A percentile compares a stretch with the other conserved stretches of the same genome.
These are phyloP conservation scores for Rhingia campestris DNA, from an alignment of 2,888 invertebrate genomes.

Conservation along the genomic window DNA sequence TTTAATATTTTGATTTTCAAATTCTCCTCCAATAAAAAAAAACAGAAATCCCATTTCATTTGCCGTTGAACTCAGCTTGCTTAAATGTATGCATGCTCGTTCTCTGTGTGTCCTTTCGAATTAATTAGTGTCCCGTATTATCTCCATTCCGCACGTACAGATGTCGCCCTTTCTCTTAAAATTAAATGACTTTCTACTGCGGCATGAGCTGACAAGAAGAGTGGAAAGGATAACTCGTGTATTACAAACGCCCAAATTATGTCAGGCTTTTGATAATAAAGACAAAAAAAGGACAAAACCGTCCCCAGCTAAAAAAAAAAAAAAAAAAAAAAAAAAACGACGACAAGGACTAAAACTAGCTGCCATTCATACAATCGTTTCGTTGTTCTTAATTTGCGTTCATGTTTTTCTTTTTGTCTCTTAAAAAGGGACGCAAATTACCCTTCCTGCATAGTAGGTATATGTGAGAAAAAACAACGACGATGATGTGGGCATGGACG, in stretches of 20 bases:
- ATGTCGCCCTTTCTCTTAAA: constrained; percentile 4
- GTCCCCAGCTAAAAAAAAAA: neutral
- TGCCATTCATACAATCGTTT: constrained; percentile 42
- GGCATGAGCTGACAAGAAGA: constrained; percentile 27
- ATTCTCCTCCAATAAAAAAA: neutral
- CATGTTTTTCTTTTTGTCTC: constrained; percentile 22
- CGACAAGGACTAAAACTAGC: constrained; percentile 41
- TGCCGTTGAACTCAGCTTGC: too few species aligned
- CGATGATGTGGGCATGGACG: constrained; percentile 5
- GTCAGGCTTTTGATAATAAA: constrained; percentile 65
- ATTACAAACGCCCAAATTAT: constrained; percentile 72
- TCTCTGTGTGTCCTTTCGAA: constrained; percentile 40
- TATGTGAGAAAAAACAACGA: constrained; percentile 24
- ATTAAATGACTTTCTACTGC: constrained; percentile 41
- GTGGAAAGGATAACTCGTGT: constrained; percentile 53
- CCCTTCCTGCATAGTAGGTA: constrained; percentile 25
- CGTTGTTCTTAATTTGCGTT: constrained; percentile 63
- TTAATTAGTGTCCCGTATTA: constrained; percentile 53
- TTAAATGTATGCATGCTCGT: neutral
- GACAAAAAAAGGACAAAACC: constrained; percentile 20
- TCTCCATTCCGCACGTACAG: constrained; percentile 43
- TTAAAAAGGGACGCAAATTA: constrained; percentile 47
- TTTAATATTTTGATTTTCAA: neutral
- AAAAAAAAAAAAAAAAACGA: neutral
- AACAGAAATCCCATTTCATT: neutral